phyloP scores from a whole-genome alignment of 2,888 invertebrate species.

The Euplexia lucipara region DNA sequence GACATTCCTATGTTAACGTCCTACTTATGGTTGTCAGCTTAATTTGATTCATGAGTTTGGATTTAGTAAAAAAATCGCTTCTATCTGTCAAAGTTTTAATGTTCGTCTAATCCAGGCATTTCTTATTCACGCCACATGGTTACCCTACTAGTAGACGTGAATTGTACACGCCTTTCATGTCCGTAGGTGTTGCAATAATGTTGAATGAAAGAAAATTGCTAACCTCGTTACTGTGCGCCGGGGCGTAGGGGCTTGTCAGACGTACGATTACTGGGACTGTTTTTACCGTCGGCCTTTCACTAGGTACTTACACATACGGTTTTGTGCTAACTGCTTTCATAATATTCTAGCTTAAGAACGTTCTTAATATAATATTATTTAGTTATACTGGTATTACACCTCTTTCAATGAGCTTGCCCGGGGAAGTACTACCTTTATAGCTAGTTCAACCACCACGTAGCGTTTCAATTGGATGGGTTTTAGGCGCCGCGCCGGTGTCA shows the following conservation, averaged over 20 bases:
- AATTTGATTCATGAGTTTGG: too few species aligned
- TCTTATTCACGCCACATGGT: slow-evolving; percentile 30
- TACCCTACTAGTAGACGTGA: slow-evolving; percentile 49
- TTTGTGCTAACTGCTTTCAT: slow-evolving; percentile 22
- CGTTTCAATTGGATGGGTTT: too few species aligned
- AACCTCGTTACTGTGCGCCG: slow-evolving; percentile 50
- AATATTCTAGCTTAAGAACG: neutral
- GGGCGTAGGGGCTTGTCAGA: slow-evolving; percentile 39
- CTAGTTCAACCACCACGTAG: too few species aligned
- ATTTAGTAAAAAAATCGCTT: neutral
- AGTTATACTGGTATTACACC: too few species aligned
- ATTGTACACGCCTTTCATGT: slow-evolving; percentile 58
- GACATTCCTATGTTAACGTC: too few species aligned
- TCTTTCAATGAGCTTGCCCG: too few species aligned
- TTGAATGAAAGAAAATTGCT: slow-evolving; percentile 65
- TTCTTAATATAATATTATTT: neutral
- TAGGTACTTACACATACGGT: neutral
- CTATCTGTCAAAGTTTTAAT: neutral
- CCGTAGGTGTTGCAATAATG: slow-evolving; percentile 64
- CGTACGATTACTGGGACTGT: slow-evolving; percentile 26
- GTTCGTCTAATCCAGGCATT: neutral
- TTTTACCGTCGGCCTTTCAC: slow-evolving; percentile 18
- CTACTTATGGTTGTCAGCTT: too few species aligned
- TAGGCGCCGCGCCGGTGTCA: too few species aligned
- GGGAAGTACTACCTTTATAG: too few species aligned